A percentile compares a stretch with the other conserved stretches of the same genome.
These are phyloP conservation scores for Tinamus guttatus DNA, from an alignment of 2,113 vertebrate species.

Conservation along the genomic window DNA sequence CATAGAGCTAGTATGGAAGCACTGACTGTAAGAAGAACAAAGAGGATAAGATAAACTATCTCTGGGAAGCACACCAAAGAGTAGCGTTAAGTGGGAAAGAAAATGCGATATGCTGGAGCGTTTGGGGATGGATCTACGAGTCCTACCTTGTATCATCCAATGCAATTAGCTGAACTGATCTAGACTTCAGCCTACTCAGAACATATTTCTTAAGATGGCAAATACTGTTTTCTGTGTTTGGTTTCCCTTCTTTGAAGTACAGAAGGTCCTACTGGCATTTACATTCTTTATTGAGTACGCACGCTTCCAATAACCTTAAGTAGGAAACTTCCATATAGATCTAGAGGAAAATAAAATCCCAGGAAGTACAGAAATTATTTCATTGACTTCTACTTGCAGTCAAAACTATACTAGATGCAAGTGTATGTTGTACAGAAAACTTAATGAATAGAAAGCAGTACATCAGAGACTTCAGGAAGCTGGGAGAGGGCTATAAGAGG, in stretches of 20 bases:
- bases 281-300: neutral
- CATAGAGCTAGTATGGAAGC: neutral
- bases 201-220: neutral
- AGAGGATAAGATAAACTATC: neutral
- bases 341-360: neutral
- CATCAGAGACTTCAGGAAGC: neutral
- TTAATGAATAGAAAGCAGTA: neutral
- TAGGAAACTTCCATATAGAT: neutral
- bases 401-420: neutral
- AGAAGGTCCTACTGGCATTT: neutral
- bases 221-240: neutral
- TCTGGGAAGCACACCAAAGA: slow-evolving; percentile 39
- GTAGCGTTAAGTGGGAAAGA: slow-evolving; percentile 37
- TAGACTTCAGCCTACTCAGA: neutral
- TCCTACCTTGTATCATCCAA: neutral
- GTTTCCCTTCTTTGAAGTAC: neutral
- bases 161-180: neutral
- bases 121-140: neutral
- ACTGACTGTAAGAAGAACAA: neutral
- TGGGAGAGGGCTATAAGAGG: neutral
- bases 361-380: neutral
- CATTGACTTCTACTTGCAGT: neutral
- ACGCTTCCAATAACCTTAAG: neutral
- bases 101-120: neutral
- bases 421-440: neutral